Base-by-base conservation (phyloP, 1,140 invertebrate genomes). In the Myzus persicae region DNA sequence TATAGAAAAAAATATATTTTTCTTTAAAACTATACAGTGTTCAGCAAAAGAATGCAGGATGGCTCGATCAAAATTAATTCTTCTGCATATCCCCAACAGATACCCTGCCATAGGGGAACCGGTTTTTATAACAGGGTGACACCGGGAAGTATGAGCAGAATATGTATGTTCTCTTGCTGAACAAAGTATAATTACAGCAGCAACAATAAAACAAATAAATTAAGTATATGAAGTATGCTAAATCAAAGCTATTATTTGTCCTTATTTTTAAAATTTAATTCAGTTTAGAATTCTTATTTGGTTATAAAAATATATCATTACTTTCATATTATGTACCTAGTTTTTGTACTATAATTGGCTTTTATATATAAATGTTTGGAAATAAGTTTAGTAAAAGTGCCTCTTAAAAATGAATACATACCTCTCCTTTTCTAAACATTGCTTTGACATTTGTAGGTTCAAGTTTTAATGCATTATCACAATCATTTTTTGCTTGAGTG, bases 371-470 rank as follows among this genome's bases (percentile, higher is more conserved):
- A 67, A 67, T 31, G n/a, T 31, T 67, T 31, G 11, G 1, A 26
- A 26, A 3, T 26, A 31, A 31, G 36, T 36, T n/a, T 38, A 81
- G 14, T 26, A 22, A 84, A 38, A 84, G 26, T 9, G 8, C 9
- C 8, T 46, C 18, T 88, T 46, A 48, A 36, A 38, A 54, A 90
- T 11, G 18, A 59, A 90, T 54, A 94, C 93, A 94, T 95, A 97
- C 96, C 95, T 97, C 97, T 1, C 98, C 99, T 94, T 98, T 96
- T 94, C 99, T 96, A 94, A 98, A 99, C 1, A 98, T 95, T 0
- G 97, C 99, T 95, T 99, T 99, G 9, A 98, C 97, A 95, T 98
- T 99, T 20, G 96, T 96, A 0, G 96, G 95, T 94, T 98, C 97
- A 14, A 98, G 94, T 88, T 97, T 96, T 4, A 99, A 95, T 11